A percentile compares a stretch with the other conserved stretches of the same genome.
These are phyloP conservation scores for Urophycis tenuis DNA, from an alignment of 2,797 vertebrate species.

Conservation along the genomic window DNA sequence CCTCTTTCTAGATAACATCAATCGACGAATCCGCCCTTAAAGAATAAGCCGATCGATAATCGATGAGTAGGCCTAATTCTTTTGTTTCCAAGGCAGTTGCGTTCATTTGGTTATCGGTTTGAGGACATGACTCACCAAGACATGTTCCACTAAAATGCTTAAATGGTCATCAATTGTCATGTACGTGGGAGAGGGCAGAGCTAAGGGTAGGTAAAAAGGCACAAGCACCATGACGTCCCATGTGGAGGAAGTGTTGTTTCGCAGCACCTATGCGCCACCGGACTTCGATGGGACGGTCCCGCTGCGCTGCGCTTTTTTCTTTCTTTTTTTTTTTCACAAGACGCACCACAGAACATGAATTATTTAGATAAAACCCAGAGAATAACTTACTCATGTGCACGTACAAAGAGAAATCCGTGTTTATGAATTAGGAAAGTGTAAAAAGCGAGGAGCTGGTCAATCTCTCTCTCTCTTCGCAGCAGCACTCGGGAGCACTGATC, in stretches of 20 bases:
- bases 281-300: conserved; percentile 45
- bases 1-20: neutral
- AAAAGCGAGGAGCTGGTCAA: conserved; percentile 16
- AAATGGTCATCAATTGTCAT: too few relatives aligned
- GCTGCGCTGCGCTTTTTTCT: neutral
- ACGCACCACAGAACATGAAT: neutral
- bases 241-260: neutral
- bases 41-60: neutral
- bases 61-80: neutral
- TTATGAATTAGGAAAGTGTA: conserved; percentile 3
- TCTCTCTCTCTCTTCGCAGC: conserved; percentile 21
- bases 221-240: neutral
- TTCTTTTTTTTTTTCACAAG: too few relatives aligned
- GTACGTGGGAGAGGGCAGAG: too few relatives aligned
- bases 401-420: neutral
- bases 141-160: too few relatives aligned
- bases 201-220: neutral
- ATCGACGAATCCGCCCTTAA: neutral
- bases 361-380: neutral
- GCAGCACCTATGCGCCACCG: conserved; percentile 24
- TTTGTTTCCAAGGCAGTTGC: neutral
- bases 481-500: neutral
- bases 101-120: neutral
- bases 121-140: neutral
- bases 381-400: neutral